phyloP scores from a whole-genome alignment of 2,113 vertebrate genomes.

The Chaetura pelagica region DNA sequence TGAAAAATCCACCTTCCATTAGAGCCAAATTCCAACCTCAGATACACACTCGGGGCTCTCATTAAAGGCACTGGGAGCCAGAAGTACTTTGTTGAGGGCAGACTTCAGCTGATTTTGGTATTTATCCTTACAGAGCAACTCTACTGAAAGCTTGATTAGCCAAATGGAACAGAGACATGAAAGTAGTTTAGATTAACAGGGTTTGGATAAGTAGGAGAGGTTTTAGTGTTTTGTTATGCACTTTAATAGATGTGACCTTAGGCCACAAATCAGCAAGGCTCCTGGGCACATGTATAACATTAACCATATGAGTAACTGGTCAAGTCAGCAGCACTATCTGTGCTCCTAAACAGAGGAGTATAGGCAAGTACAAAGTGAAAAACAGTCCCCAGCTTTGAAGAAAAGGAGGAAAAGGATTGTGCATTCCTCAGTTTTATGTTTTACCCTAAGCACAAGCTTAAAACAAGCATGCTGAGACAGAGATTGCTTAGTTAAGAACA shows the following conservation, averaged over 20 bases:
- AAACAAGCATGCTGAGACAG: background rate
- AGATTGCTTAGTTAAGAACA: background rate
- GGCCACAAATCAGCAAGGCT: conserved; percentile 51
- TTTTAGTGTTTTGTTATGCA: conserved; percentile 51
- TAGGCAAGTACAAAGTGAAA: background rate
- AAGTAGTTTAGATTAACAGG: conserved; percentile 67
- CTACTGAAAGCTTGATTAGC: conserved; percentile 52
- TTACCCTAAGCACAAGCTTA: background rate
- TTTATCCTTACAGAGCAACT: conserved; percentile 44
- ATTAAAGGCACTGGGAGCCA: conserved; percentile 54
- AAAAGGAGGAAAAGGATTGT: background rate
- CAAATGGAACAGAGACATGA: conserved; percentile 66
- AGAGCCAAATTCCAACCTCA: conserved; percentile 64
- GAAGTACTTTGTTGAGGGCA: conserved; percentile 29
- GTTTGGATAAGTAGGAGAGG: conserved; percentile 55
- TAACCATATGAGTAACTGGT: conserved; percentile 12
- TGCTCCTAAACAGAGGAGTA: background rate
- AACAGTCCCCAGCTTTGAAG: background rate
- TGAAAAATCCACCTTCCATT: conserved; percentile 51
- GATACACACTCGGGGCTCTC: background rate
- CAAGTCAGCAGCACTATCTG: background rate
- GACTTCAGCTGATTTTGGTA: conserved; percentile 34
- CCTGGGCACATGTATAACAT: conserved; percentile 25
- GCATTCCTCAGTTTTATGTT: background rate
- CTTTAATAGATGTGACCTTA: conserved; percentile 63